Conservation (phyloP, 2,113 vertebrate genomes). For the Menura novaehollandiae region DNA sequence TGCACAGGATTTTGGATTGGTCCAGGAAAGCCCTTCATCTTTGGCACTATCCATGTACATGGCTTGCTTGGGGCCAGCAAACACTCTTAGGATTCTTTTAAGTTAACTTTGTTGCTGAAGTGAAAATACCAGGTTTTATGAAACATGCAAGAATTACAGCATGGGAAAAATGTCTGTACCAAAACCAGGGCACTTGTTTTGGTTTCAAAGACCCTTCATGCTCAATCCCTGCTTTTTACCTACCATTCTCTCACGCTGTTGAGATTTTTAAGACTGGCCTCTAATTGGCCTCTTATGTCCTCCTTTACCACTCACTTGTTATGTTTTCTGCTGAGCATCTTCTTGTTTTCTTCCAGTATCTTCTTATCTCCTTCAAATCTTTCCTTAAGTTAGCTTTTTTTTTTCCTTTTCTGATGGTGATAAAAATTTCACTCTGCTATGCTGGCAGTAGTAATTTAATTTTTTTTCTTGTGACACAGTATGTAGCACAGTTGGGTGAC, state of each 20-base stretch:
- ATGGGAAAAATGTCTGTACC: background rate
- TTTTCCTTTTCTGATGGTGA: background rate
- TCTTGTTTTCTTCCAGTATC: background rate
- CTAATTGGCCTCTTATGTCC: background rate
- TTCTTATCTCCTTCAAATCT: background rate
- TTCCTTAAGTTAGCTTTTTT: background rate
- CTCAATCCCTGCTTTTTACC: background rate
- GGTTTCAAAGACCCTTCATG: background rate
- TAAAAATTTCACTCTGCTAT: background rate
- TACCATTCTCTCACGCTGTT: background rate
- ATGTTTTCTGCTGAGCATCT: background rate
- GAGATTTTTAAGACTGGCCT: background rate
- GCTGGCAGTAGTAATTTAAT: background rate
- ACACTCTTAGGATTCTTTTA: background rate
- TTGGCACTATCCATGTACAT: rapidly evolving
- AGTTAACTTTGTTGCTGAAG: background rate
- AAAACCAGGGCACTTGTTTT: background rate
- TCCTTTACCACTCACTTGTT: background rate
- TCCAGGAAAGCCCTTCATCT: background rate
- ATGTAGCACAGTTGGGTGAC: background rate
- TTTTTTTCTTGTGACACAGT: background rate
- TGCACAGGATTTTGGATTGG: background rate
- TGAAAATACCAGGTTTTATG: background rate
- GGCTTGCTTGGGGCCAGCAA: background rate
- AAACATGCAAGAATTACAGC: background rate